These are phyloP conservation scores for Vanessa tameamea DNA, from an alignment of 1,140 invertebrate species.

Conservation along the genomic window DNA sequence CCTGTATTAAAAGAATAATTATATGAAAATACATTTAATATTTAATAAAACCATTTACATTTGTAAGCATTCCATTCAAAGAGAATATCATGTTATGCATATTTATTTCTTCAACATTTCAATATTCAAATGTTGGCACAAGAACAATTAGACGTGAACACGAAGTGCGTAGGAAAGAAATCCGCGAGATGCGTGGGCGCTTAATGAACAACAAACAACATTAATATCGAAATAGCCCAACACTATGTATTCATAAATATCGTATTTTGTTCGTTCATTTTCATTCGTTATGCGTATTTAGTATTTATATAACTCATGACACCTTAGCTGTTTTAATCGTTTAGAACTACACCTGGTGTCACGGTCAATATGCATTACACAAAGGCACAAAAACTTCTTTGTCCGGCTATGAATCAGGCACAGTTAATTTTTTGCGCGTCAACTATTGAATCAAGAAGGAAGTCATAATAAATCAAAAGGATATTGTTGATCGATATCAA, in stretches of 20 bases:
- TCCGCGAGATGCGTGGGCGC: constrained; percentile 34
- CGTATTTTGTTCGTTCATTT: not conserved
- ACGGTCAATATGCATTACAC: constrained; percentile 11
- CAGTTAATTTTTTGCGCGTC: constrained; percentile 16
- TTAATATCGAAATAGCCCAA: not conserved
- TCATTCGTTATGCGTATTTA: not conserved
- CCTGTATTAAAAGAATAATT: too few species aligned
- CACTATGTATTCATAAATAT: not conserved
- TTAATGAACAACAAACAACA: constrained; percentile 3
- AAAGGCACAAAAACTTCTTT: constrained; percentile 15
- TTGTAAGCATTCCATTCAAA: too few species aligned
- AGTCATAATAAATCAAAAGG: not conserved
- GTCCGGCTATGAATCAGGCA: constrained; percentile 17
- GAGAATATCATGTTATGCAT: too few species aligned
- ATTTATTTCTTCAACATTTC: too few species aligned
- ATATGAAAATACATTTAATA: too few species aligned
- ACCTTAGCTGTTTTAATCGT: not conserved
- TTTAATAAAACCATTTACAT: too few species aligned
- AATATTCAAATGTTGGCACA: constrained; percentile 39
- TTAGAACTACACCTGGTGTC: not conserved
- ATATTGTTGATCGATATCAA: not conserved
- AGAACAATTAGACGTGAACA: constrained; percentile 47
- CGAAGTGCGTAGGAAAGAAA: constrained; percentile 44
- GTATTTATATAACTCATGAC: not conserved
- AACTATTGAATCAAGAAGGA: constrained; percentile 14